Evolutionary conservation across 23 tunicate species (phyloP), one percentile per base, ranked within the genome.

Genomic region (Trididemnum miniatum): DNA sequence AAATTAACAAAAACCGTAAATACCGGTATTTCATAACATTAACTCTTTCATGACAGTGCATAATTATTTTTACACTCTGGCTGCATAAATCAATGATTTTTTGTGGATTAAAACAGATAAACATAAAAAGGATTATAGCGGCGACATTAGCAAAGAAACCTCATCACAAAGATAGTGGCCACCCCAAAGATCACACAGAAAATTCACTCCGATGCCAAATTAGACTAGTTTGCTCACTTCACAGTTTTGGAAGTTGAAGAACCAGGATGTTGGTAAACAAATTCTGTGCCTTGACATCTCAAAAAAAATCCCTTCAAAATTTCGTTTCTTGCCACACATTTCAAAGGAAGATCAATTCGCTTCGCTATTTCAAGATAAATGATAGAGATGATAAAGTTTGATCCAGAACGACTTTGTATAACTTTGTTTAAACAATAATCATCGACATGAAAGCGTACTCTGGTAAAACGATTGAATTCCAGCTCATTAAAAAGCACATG

Each of bases 391-490:
- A 67, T n/a, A 67, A 82, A 69, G 1, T 78, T 78, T 1, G 71
- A 69, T 18, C 85, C 85, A 1, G 20, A 2, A 3, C 85, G 78
- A 5, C 75, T 39, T 67, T 69, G 15, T 1, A 82, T 82, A 1
- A 82, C 85, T 65, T 69, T 15, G 40, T 71, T 32, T 38, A 82
- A 4, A 67, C 69, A 82, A 1, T 78, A 82, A 71, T 82, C 71
- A 2, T 29, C 38, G 37, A 82, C 65, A 29, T 82, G 38, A 2
- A 25, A 24, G 29, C 71, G 69, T 15, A n/a, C n/a, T n/a, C n/a
- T n/a, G n/a, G n/a, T n/a, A n/a, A n/a, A n/a, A n/a, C 85, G 79
- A 40, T 35, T 27, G 32, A 82, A 82, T 27, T 44, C 35, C 23
- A 67, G 23, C 31, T 66, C 59, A 24, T 67, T 24, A 39, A 82